Conservation (phyloP, 1,140 invertebrate genomes). For the Eueides isabella region DNA sequence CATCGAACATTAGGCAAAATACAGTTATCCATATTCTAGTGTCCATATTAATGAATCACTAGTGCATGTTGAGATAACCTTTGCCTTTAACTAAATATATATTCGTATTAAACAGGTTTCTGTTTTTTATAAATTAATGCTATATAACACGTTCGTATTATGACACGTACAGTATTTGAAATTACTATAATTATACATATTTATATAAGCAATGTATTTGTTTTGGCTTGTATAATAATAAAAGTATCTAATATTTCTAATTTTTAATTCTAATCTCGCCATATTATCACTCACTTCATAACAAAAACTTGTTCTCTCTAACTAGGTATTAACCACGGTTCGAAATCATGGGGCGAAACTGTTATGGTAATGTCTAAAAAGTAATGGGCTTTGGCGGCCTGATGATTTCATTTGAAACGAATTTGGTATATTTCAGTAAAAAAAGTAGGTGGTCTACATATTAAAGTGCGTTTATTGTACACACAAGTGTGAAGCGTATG, state of each 20-base stretch:
- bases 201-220: not conserved
- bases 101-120: not conserved
- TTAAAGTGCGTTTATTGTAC: not conserved
- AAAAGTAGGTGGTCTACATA: not conserved
- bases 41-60: not conserved
- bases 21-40: not conserved
- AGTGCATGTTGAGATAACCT: not conserved
- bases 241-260: not conserved
- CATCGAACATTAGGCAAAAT: no score
- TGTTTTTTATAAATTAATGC: not conserved
- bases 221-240: not conserved
- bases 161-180: not conserved
- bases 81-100: not conserved
- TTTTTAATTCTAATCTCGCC: no score
- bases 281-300: not conserved
- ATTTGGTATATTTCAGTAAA: not conserved
- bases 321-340: constrained; percentile 43
- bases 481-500: not conserved
- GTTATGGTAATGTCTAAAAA: constrained; percentile 34
- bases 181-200: constrained; percentile 3
- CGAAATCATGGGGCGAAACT: constrained; percentile 34
- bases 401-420: not conserved
- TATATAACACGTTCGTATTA: not conserved
- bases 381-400: constrained; percentile 16
- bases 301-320: constrained; percentile 22